Percentiles rank a stretch among this genome's conserved stretches.
Evolutionary conservation across 2,888 invertebrate genomes (phyloP).

Genomic region (Heliothis peltigera): DNA sequence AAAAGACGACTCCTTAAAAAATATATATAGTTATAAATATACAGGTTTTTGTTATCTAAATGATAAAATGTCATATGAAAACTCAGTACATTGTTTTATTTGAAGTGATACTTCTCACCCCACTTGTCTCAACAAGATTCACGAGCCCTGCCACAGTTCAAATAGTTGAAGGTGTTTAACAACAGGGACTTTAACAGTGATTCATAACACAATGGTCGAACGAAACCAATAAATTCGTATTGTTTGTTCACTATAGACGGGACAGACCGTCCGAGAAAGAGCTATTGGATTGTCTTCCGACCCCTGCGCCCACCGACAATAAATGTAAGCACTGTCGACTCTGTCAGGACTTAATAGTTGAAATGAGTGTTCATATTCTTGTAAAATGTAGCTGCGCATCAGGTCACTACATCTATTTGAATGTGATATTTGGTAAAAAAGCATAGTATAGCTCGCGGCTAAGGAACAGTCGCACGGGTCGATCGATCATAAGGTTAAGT

Average conservation of each 20-base stretch:
- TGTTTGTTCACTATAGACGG: slow-evolving; percentile 50
- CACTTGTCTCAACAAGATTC: neutral
- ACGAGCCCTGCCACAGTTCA: slow-evolving; percentile 10
- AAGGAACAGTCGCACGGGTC: no score
- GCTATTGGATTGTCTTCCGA: slow-evolving; percentile 59
- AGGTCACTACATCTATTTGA: neutral
- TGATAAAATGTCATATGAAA: no score
- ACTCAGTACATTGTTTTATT: neutral
- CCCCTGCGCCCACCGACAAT: slow-evolving; percentile 45
- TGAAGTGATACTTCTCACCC: neutral
- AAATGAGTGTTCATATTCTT: slow-evolving; percentile 20
- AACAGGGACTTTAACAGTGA: slow-evolving; percentile 37
- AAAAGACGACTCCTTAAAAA: no score
- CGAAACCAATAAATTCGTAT: slow-evolving; percentile 56
- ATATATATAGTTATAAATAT: no score
- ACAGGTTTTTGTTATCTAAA: no score
- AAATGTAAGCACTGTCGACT: slow-evolving; percentile 47
- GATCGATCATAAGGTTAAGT: no score
- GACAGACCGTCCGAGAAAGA: slow-evolving; percentile 53
- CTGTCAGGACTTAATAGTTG: slow-evolving; percentile 38
- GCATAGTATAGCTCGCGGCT: no score
- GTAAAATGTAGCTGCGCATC: no score
- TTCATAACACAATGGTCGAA: slow-evolving; percentile 47
- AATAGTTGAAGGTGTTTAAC: slow-evolving; percentile 31
- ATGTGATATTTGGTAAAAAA: neutral